A percentile compares a stretch with the other conserved stretches of the same genome.
These are phyloP conservation scores for Dasypolia templi DNA, from an alignment of 2,888 invertebrate genomes.

Conservation along the genomic window DNA sequence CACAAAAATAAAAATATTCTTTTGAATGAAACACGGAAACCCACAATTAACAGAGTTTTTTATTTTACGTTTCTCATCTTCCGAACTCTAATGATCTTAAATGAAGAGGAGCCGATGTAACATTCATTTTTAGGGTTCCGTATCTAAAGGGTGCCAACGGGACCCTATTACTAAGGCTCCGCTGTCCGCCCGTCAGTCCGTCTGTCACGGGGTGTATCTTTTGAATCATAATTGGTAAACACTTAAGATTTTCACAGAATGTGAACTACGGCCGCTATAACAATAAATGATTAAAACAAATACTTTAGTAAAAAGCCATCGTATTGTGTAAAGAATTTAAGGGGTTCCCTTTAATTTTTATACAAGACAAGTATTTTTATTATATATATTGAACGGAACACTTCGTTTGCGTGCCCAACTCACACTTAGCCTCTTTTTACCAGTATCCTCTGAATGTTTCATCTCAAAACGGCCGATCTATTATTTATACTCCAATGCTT, in stretches of 20 bases:
- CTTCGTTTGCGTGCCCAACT: not conserved
- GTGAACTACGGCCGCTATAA: not conserved
- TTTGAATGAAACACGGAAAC: constrained; percentile 68
- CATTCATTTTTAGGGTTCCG: constrained; percentile 66
- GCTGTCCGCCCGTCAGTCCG: not conserved
- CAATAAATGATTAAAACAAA: no score
- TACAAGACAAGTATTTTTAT: no score
- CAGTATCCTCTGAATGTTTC: constrained; percentile 67
- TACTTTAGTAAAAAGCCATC: no score
- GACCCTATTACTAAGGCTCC: not conserved
- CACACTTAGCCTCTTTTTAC: constrained; percentile 1
- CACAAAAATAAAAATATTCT: constrained; percentile 57
- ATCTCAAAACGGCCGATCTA: constrained; percentile 77
- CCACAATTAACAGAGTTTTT: constrained; percentile 77
- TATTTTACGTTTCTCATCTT: constrained; percentile 85
- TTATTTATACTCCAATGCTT: constrained; percentile 77
- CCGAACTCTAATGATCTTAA: constrained; percentile 87
- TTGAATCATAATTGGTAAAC: not conserved
- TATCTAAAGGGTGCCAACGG: not conserved
- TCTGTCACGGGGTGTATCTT: not conserved
- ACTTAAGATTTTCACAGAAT: not conserved
- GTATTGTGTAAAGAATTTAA: no score
- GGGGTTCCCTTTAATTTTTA: no score
- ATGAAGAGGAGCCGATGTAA: constrained; percentile 86
- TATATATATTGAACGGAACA: not conserved